Percentiles rank a stretch among this genome's conserved stretches.
Conservation (phyloP, 2,113 vertebrate genomes). For the Cavia aperea region DNA sequence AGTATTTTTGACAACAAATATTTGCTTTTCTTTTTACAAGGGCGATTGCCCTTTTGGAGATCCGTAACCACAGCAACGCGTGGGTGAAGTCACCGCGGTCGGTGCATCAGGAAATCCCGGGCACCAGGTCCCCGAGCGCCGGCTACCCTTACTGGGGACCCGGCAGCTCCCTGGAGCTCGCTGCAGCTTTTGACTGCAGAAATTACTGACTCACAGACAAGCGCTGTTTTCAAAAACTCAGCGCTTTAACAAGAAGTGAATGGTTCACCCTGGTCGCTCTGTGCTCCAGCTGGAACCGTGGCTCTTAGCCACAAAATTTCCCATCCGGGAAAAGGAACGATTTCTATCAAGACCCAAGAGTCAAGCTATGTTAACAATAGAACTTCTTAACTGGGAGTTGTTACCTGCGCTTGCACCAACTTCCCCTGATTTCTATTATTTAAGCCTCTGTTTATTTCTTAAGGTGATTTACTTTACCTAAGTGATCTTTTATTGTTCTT, state of each 20-base stretch:
- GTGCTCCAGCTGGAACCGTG: not conserved
- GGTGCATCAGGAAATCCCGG: not conserved
- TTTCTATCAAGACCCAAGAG: not conserved
- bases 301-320: not conserved
- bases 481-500: not conserved
- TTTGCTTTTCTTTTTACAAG: not conserved
- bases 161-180: not conserved
- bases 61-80: not conserved
- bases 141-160: not conserved
- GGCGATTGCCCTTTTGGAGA: not conserved
- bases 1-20: not conserved
- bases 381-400: conserved; percentile 18
- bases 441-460: not conserved
- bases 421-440: not conserved
- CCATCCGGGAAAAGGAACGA: not conserved
- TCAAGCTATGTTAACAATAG: conserved; percentile 5
- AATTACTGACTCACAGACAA: not conserved
- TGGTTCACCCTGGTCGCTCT: not conserved
- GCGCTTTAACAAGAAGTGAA: not conserved
- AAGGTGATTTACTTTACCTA: conserved; percentile 33
- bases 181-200: not conserved
- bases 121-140: not conserved
- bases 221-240: not conserved
- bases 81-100: not conserved
- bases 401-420: not conserved